A percentile compares a stretch with the other conserved stretches of the same genome.
Evolutionary conservation across 1,140 invertebrate species (phyloP).

Genomic region (Temnothorax longispinosus): DNA sequence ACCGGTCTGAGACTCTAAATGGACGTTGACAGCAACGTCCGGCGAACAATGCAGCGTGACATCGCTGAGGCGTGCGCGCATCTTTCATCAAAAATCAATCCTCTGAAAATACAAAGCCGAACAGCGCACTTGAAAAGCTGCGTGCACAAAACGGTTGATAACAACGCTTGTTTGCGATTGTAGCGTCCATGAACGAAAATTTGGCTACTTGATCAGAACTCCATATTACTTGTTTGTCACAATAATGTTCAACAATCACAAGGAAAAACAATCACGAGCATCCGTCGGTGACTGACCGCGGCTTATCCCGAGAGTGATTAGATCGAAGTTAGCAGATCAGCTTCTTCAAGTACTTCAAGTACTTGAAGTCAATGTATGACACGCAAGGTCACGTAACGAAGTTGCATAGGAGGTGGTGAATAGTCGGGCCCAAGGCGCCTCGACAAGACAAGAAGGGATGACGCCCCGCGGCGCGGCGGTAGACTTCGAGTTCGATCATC

Average conservation of each 20-base stretch:
- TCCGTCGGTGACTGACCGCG: background rate
- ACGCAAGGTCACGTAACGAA: constrained; percentile 62
- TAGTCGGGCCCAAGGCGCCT: constrained; percentile 63
- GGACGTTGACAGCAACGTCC: constrained; percentile 19
- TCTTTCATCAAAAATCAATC: constrained; percentile 22
- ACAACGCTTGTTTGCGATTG: background rate
- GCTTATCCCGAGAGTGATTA: constrained; percentile 1
- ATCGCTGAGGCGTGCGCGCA: background rate
- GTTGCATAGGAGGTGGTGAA: constrained; percentile 64
- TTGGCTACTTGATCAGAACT: background rate
- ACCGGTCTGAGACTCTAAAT: background rate
- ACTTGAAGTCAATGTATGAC: constrained; percentile 34
- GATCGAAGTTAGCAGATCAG: constrained; percentile 42
- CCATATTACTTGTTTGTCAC: background rate
- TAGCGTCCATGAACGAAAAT: background rate
- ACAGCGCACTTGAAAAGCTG: background rate
- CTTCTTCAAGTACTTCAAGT: constrained; percentile 12
- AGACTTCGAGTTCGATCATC: constrained; percentile 68
- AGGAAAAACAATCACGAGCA: background rate
- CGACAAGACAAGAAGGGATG: constrained; percentile 46
- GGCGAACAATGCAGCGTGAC: constrained; percentile 2
- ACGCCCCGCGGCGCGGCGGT: constrained; percentile 56
- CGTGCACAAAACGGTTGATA: background rate
- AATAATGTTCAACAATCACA: background rate
- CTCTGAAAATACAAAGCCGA: background rate